Evolutionary conservation across 2,888 invertebrate species (phyloP).

Genomic region (Acrobasis suavella): DNA sequence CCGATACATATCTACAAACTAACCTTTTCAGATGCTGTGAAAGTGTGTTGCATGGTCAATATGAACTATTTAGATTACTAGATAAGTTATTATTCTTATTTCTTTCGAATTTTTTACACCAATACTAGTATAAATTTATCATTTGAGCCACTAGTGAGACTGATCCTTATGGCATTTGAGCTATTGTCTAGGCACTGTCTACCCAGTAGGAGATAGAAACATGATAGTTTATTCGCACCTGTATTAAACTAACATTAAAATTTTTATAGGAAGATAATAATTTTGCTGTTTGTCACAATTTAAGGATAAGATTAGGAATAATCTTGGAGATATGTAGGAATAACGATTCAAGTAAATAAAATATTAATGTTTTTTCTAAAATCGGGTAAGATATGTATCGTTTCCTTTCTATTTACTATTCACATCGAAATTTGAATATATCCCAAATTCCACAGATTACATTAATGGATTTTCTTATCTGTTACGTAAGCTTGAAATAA

Average conservation of each 20-base stretch:
- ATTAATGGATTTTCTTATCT: conserved; percentile 23
- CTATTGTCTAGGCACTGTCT: too few species aligned
- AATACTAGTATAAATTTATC: too few species aligned
- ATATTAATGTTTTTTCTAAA: neutral
- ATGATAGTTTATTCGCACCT: too few species aligned
- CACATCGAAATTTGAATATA: conserved; percentile 34
- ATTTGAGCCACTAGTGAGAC: too few species aligned
- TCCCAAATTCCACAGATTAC: conserved; percentile 31
- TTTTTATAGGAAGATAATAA: too few species aligned
- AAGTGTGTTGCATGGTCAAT: conserved; percentile 26
- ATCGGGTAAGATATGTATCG: neutral
- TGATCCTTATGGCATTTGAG: too few species aligned
- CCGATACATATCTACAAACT: conserved; percentile 47
- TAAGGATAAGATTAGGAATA: too few species aligned
- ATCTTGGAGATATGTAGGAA: too few species aligned
- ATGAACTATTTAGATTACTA: neutral
- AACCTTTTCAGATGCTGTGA: conserved; percentile 34
- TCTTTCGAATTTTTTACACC: neutral
- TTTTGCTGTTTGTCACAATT: too few species aligned
- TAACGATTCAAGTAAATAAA: neutral
- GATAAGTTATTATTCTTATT: neutral
- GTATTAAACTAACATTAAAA: too few species aligned
- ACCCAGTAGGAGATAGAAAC: too few species aligned
- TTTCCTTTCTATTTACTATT: neutral
- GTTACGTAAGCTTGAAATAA: conserved; percentile 22